Base-by-base conservation (phyloP, 1,140 invertebrate genomes). In the Ridgeia piscesae region DNA sequence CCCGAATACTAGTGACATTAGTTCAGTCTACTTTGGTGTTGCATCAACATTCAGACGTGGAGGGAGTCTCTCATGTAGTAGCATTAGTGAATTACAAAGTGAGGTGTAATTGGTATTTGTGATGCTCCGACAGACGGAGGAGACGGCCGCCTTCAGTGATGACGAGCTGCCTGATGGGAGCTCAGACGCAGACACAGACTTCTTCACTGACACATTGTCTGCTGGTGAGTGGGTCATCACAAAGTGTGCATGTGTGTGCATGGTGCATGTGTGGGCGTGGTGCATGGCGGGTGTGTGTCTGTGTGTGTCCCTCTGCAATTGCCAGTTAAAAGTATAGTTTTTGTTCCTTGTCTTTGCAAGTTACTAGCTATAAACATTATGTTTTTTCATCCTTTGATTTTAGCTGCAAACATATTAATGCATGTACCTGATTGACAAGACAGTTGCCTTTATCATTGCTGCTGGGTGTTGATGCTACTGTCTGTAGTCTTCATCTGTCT, bases 171-270 rank as follows among this genome's bases (percentile, higher is more conserved):
- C 97, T 42, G 97, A 97, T 89, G 98, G 98, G n/a, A n/a, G n/a
- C n/a, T n/a, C n/a, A 95, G 96, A 98, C 48, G 98, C 98, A 94
- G 97, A 98, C 96, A 98, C 97, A 95, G 98, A 98, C 96, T 97
- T 97, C 27, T 98, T 98, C 58, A 77, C 58, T 4, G 58, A 77
- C 14, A 14, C 58, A 77, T 21, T 77, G 58, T 77, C 58, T 77
- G 58, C 14, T 4, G 58, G 58, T 77, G 58, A 77, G 58, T 77
- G 27, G 58, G 27, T 2, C 48, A 50, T 21, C 21, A 27, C 58
- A 77, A 21, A 2, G 58, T 17, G 58, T 31, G 58, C 27, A 21
- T 77, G 58, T 77, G 58, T 21, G 17, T 77, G 17, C n/a, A n/a
- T n/a, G n/a, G n/a, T 77, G 58, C 27, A 21, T 77, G 58, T 77